Percentiles rank a stretch among this genome's conserved stretches.
Conservation (phyloP, 2,113 vertebrate genomes). For the Trichomycterus rosablanca region DNA sequence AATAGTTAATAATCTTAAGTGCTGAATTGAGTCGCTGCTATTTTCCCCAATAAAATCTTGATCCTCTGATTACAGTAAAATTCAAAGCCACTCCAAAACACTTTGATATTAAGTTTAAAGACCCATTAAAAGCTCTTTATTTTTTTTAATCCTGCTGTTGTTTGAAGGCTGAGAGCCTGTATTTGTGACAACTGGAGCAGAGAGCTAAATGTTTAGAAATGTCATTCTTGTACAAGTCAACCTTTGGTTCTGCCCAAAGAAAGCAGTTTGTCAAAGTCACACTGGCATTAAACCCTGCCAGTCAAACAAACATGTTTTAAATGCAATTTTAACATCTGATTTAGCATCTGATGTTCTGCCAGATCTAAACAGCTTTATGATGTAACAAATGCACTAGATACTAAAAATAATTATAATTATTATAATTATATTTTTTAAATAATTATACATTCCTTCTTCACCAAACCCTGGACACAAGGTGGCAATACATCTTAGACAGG, state of each 20-base stretch:
- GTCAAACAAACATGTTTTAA: constrained; percentile 18
- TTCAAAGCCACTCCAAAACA: constrained; percentile 1
- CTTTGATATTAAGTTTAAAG: background rate
- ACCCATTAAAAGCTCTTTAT: constrained; percentile 11
- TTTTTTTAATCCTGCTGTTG: constrained; percentile 15
- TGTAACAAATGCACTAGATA: no score
- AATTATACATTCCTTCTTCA: no score
- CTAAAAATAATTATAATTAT: no score
- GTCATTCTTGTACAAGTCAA: constrained; percentile 17
- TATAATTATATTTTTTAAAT: no score
- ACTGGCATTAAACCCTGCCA: constrained; percentile 3
- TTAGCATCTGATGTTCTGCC: background rate
- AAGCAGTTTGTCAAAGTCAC: constrained; percentile 20
- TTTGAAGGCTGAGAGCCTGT: constrained; percentile 12
- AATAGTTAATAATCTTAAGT: constrained; percentile 23
- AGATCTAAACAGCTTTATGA: background rate
- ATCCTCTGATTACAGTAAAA: constrained; percentile 17
- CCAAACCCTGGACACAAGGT: no score
- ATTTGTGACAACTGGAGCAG: background rate
- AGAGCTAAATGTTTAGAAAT: background rate
- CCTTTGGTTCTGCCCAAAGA: background rate
- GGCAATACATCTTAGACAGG: no score
- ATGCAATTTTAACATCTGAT: background rate
- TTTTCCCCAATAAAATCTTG: background rate
- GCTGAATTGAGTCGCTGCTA: constrained; percentile 6